Base-by-base conservation (phyloP, 2,888 invertebrate species). In the Lithosia quadra region DNA sequence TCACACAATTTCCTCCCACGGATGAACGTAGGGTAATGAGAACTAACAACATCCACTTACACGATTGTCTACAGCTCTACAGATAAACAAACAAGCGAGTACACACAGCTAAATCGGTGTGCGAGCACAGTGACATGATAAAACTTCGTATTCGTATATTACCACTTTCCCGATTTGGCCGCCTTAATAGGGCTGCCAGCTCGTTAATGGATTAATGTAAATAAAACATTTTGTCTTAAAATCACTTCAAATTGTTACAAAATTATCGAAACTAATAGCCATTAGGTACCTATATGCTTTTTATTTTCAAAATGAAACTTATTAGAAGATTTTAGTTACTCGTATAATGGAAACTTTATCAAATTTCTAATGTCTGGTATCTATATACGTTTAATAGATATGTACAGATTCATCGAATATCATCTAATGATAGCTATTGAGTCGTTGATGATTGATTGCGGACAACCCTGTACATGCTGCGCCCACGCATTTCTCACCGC, bases 401-500 rank as follows among this genome's bases (percentile, higher is more conserved):
- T 21, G 21, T 13, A 67, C 11, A 33, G 66, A 57, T 36, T 15
- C 15, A 62, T 61, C 9, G 66, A 61, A 72, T 39, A 63, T 61
- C 8, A 67, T 24, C 69, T 49, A 78, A 72, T 76, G 65, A 65
- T 64, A 78, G 72, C 69, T 70, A 72, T 60, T 64, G 34, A 74
- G 69, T 76, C 72, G 55, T 55, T 11, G 36, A 49, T 70, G 62
- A 73, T 63, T 64, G 65, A 56, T 55, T 36, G 55, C 55, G 73
- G 84, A 75, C 89, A 92, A 75, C 92, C 91, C 88, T 91, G 72
- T 59, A 68, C 62, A 68, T 69, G 72, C 68, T 77, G 81, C 87
- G 78, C 91, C 91, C 88, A 91, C 91, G 85, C 88, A 83, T 83
- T 90, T 91, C 91, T 88, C 89, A 90, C 83, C 80, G 80, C 71